Base-by-base conservation (phyloP, 2,113 vertebrate genomes). In the Scopus umbretta region DNA sequence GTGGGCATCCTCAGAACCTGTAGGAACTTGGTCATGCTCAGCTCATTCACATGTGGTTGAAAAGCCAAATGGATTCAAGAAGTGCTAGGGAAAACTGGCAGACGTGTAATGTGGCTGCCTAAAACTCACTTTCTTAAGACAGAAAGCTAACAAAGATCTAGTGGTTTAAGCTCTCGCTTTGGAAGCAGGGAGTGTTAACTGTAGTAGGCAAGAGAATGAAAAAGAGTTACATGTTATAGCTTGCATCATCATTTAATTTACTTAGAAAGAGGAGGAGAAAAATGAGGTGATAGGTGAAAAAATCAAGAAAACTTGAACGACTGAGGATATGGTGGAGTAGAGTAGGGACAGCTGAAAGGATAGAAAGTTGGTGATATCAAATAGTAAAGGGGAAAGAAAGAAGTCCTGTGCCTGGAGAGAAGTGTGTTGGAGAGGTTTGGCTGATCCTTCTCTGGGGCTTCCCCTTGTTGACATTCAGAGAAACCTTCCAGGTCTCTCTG, bases 21-120 rank as follows among this genome's bases (percentile, higher is more conserved):
- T 32, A 47, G 56, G 32, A 87, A 63, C 36, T 79, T 0, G 0
- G 7, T 27, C 1, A 0, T 85, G 26, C 30, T 84, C 1, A 2
- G 10, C 18, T 92, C 29, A 62, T 78, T 59, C 47, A 43, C 3
- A 21, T 65, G 67, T 10, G 26, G 2, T 20, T n/a, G 32, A 42
- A 90, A 91, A 93, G n/a, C 6, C 19, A 55, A 63, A 66, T 8
- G 21, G 8, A 17, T 63, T 55, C 47, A 82, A 75, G 42, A 55
- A 63, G 2, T 19, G 5, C 20, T 65, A 56, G 36, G 43, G 10
- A 32, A 80, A 78, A 70, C 38, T 61, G 36, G 9, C 2, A 8
- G 21, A 32, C 7, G 1, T 38, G 10, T 55, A 25, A 38, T 25
- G 32, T 71, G 49, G 13, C 23, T 63, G 47, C 40, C 67, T 73